Evolutionary conservation across 2,888 invertebrate species (phyloP), one percentile per base, ranked within the genome.

Genomic region (Cylloceria caligata): DNA sequence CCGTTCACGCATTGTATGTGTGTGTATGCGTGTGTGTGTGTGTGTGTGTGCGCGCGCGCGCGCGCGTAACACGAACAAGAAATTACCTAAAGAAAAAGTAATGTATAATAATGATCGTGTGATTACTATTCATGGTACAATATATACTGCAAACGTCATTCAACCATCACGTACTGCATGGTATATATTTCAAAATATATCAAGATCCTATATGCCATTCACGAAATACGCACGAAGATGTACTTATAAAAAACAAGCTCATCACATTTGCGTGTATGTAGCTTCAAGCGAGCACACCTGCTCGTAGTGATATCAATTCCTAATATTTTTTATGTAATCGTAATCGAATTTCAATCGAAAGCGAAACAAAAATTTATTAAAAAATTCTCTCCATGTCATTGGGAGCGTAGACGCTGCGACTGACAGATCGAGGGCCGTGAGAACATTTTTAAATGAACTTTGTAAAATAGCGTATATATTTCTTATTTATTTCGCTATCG

Each of bases 281-380:
- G 88, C 87, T 88, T 88, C 86, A 87, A 88, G 87, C 87, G 88
- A 87, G 85, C 85, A 68, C 83, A 84, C 83, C 78, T 84, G 88
- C 88, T 89, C 88, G 88, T 86, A 86, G 90, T 90, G 91, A 91
- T 91, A 91, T 88, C 89, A 90, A 88, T 90, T 91, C 88, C 88
- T 89, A 89, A 89, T 84, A 79, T 72, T 81, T n/a, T 84, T 81
- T 84, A 83, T 68, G 68, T 84, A 72, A 72, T 75, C 75, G 71
- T 67, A 72, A 67, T 75, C 52, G 68, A 83, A 72, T 71, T 64
- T 77, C 30, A 19, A 83, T 76, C 65, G 83, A 80, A 80, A 47
- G 45, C 64, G 45, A 69, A 71, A 30, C 24, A 34, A 82, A 83
- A 83, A 73, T n/a, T n/a, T n/a, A n/a, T n/a, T n/a, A 79, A 83